Conservation (phyloP, 2,797 vertebrate genomes). For the Limnodromus scolopaceus region DNA sequence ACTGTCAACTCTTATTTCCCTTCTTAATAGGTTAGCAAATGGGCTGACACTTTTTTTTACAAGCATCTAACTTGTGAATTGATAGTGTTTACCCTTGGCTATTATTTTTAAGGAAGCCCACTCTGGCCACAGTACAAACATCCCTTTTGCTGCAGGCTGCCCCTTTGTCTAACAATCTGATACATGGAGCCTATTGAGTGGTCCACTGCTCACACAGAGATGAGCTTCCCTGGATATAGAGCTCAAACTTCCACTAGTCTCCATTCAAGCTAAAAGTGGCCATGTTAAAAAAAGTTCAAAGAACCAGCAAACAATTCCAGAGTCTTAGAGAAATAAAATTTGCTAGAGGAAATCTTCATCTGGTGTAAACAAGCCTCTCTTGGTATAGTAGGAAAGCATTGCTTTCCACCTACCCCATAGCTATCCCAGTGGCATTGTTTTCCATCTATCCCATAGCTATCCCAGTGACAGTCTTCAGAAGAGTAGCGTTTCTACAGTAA, state of each 20-base stretch:
- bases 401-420: not conserved
- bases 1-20: slow-evolving; percentile 45
- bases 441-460: not conserved
- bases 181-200: not conserved
- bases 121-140: slow-evolving; percentile 39
- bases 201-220: not conserved
- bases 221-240: not conserved
- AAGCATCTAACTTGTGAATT: slow-evolving; percentile 31
- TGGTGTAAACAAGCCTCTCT: not conserved
- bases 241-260: slow-evolving; percentile 19
- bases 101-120: slow-evolving; percentile 48
- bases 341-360: not conserved
- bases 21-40: not conserved
- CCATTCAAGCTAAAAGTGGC: not conserved
- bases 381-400: not conserved
- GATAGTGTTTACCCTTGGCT: slow-evolving; percentile 40
- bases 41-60: slow-evolving; percentile 15
- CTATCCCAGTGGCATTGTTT: not conserved
- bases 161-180: slow-evolving; percentile 26
- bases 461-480: not conserved
- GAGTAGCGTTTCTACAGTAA: not conserved
- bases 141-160: slow-evolving; percentile 38
- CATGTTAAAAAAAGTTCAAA: not conserved
- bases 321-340: not conserved
- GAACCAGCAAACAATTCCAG: not conserved